A percentile compares a stretch with the other conserved stretches of the same genome.
These are phyloP conservation scores for Numenius phaeopus DNA, from an alignment of 2,797 vertebrate species.

Conservation along the genomic window DNA sequence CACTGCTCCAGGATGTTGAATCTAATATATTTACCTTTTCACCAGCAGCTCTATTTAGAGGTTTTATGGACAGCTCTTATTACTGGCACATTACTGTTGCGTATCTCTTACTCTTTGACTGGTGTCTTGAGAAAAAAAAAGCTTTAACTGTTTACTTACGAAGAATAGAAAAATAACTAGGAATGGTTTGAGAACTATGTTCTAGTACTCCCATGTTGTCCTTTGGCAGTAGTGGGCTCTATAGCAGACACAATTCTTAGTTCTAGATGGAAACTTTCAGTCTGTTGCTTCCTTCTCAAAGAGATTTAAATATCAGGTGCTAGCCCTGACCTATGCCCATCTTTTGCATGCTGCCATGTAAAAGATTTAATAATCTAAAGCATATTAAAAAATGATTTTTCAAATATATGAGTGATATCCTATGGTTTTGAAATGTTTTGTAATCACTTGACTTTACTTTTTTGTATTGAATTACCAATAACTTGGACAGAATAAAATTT, in stretches of 20 bases:
- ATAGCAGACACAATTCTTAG: neutral
- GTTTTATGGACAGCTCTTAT: neutral
- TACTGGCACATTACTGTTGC: fast-evolving
- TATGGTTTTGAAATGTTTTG: neutral
- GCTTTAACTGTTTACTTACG: neutral
- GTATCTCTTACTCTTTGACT: neutral
- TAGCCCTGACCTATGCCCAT: neutral
- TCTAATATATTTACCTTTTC: neutral
- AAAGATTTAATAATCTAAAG: neutral
- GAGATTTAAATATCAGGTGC: neutral
- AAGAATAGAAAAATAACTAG: neutral
- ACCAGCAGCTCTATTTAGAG: neutral
- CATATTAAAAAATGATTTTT: neutral
- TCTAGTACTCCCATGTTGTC: neutral
- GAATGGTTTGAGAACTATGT: neutral
- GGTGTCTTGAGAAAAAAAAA: neutral
- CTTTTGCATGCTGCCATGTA: neutral
- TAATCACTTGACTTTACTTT: neutral
- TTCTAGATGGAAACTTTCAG: neutral
- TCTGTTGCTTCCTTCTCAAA: neutral
- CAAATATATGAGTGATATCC: neutral
- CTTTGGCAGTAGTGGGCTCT: neutral
- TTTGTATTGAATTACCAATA: neutral
- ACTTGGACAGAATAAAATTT: neutral
- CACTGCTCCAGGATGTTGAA: neutral